A percentile compares a stretch with the other conserved stretches of the same genome.
phyloP scores from a whole-genome alignment of 2,113 vertebrate genomes.

The Pelusios castaneus region DNA sequence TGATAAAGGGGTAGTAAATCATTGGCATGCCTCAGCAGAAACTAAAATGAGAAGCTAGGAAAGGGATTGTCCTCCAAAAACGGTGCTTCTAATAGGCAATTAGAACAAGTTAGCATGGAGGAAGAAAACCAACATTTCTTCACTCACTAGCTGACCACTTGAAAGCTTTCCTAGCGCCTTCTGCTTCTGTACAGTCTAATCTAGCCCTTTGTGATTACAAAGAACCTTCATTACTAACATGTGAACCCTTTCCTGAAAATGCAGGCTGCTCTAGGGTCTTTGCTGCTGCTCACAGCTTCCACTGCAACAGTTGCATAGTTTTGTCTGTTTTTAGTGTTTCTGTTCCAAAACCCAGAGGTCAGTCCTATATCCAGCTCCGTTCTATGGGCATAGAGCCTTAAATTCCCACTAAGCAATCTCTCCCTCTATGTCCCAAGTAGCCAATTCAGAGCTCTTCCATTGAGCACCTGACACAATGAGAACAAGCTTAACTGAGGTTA shows the following conservation, averaged over 20 bases:
- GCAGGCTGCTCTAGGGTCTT: background rate
- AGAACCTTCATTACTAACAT: background rate
- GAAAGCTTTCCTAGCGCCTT: background rate
- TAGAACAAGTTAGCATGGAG: background rate
- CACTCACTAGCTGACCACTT: background rate
- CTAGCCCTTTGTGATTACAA: background rate
- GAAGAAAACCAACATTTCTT: background rate
- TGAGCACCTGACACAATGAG: background rate
- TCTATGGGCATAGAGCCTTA: background rate
- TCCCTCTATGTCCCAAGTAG: background rate
- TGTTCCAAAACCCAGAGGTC: background rate
- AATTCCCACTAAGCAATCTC: background rate
- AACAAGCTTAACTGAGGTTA: background rate
- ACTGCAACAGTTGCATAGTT: background rate
- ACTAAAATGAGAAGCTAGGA: background rate
- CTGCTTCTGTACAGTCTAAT: background rate
- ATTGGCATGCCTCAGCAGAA: background rate
- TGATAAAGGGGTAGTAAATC: fast-evolving
- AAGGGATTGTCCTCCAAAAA: background rate
- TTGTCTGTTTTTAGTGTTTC: background rate
- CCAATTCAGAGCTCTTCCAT: background rate
- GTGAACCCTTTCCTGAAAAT: background rate
- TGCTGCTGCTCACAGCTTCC: background rate
- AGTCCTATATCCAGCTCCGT: background rate
- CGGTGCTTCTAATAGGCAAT: background rate